A percentile compares a stretch with the other conserved stretches of the same genome.
Evolutionary conservation across 2,113 vertebrate genomes (phyloP).

Genomic region (Sebastes fasciatus): DNA sequence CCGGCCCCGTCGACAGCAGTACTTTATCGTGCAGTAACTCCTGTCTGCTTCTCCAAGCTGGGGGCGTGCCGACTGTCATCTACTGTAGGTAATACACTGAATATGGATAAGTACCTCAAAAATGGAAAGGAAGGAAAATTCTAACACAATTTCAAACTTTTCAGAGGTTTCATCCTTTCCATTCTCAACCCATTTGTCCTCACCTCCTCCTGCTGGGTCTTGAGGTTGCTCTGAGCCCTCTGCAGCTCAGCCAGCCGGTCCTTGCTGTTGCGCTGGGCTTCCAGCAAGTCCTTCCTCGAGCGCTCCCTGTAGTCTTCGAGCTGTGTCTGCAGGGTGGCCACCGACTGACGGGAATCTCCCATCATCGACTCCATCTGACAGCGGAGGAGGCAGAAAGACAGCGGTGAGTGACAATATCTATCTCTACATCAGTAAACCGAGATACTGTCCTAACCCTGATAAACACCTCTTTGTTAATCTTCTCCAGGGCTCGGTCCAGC

Average conservation of each 20-base stretch:
- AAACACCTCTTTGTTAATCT: conserved; percentile 85
- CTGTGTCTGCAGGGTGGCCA: conserved; percentile 86
- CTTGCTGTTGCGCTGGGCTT: conserved; percentile 90
- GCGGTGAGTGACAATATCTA: not conserved
- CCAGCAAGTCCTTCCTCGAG: conserved; percentile 88
- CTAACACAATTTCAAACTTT: not conserved
- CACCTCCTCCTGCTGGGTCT: conserved; percentile 92
- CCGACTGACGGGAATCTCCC: conserved; percentile 87
- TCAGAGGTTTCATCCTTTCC: not conserved
- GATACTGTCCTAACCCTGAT: rapidly evolving
- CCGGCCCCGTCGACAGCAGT: too few relatives aligned
- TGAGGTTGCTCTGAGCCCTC: conserved; percentile 86
- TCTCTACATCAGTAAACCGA: too few relatives aligned
- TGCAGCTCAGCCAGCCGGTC: conserved; percentile 90
- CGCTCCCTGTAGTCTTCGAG: conserved; percentile 93
- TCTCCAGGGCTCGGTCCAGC: conserved; percentile 86
- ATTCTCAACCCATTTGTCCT: conserved; percentile 12
- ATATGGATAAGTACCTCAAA: too few relatives aligned
- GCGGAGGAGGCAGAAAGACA: not conserved
- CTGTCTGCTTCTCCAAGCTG: too few relatives aligned
- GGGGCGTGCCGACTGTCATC: too few relatives aligned
- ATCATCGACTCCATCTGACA: conserved; percentile 90
- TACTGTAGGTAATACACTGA: too few relatives aligned
- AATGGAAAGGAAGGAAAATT: too few relatives aligned
- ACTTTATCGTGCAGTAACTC: too few relatives aligned